Evolutionary conservation across 2,888 invertebrate genomes (phyloP).

Genomic region (Callosobruchus maculatus): DNA sequence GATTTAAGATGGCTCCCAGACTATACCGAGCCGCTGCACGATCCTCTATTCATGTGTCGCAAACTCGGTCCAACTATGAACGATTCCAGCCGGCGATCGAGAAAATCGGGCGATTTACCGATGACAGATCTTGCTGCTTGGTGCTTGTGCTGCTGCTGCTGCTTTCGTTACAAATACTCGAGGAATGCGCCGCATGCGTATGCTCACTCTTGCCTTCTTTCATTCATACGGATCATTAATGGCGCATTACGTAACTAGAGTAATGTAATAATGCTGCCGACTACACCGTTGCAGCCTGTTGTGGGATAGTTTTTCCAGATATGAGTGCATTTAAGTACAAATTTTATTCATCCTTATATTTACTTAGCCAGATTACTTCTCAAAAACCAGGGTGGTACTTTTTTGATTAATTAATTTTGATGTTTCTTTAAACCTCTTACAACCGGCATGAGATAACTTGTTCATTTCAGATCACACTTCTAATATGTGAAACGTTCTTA

Average conservation of each 20-base stretch:
- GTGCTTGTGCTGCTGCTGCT: not conserved
- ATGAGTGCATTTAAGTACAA: too few relatives aligned
- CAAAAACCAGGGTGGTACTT: too few relatives aligned
- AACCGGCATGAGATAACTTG: too few relatives aligned
- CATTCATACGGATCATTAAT: not conserved
- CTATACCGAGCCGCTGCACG: constrained; percentile 5
- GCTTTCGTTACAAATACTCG: not conserved
- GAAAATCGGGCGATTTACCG: not conserved
- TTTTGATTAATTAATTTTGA: too few relatives aligned
- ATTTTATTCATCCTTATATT: too few relatives aligned
- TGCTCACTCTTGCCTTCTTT: not conserved
- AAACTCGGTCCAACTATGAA: constrained; percentile 4
- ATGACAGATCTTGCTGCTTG: not conserved
- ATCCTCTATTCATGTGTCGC: constrained; percentile 24
- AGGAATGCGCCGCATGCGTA: not conserved
- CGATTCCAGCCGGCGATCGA: not conserved
- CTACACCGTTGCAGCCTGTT: not conserved
- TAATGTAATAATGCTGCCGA: not conserved
- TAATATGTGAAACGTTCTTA: too few relatives aligned
- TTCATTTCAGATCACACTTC: too few relatives aligned
- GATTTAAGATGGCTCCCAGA: too few relatives aligned
- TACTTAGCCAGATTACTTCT: too few relatives aligned
- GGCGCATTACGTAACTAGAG: not conserved
- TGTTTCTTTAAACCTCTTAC: too few relatives aligned
- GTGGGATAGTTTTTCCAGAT: too few relatives aligned